A percentile compares a stretch with the other conserved stretches of the same genome.
phyloP scores from a whole-genome alignment of 2,888 invertebrate genomes.

The Pycnomerus fuliginosus region DNA sequence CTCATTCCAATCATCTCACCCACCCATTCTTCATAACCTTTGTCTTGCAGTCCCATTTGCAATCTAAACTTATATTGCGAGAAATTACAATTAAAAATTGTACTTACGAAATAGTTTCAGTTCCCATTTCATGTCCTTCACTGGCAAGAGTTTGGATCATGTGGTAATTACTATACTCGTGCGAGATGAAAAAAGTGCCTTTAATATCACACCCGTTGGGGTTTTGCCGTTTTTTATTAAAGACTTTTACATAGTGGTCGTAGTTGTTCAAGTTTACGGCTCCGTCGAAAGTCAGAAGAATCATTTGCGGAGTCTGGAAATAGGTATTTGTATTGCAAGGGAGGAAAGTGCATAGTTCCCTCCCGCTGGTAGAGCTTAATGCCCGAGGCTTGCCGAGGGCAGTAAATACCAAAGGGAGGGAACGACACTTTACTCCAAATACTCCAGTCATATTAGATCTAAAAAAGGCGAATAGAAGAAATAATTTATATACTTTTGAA shows the following conservation, averaged over 20 bases:
- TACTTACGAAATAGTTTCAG: constrained; percentile 72
- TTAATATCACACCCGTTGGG: constrained; percentile 86
- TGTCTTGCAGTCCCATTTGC: constrained; percentile 83
- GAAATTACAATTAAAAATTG: background rate
- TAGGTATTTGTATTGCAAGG: too few species aligned
- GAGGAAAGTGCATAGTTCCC: too few species aligned
- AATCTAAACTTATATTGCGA: constrained; percentile 49
- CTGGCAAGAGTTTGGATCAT: constrained; percentile 87
- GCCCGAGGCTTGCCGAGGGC: too few species aligned
- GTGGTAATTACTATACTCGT: constrained; percentile 90
- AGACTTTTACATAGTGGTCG: constrained; percentile 83
- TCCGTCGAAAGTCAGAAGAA: constrained; percentile 89
- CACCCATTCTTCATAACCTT: constrained; percentile 90
- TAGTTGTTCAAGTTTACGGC: constrained; percentile 91
- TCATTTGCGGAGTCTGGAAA: constrained; percentile 87
- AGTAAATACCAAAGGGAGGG: too few species aligned
- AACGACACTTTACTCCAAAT: too few species aligned
- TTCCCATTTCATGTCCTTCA: constrained; percentile 83
- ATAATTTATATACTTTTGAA: too few species aligned
- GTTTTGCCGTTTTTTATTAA: constrained; percentile 76
- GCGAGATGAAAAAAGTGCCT: constrained; percentile 92
- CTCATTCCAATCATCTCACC: constrained; percentile 94
- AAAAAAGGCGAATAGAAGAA: too few species aligned
- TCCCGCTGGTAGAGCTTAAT: too few species aligned
- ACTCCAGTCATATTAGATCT: too few species aligned